Conservation (phyloP, 2,797 vertebrate species). For the Sparus aurata region DNA sequence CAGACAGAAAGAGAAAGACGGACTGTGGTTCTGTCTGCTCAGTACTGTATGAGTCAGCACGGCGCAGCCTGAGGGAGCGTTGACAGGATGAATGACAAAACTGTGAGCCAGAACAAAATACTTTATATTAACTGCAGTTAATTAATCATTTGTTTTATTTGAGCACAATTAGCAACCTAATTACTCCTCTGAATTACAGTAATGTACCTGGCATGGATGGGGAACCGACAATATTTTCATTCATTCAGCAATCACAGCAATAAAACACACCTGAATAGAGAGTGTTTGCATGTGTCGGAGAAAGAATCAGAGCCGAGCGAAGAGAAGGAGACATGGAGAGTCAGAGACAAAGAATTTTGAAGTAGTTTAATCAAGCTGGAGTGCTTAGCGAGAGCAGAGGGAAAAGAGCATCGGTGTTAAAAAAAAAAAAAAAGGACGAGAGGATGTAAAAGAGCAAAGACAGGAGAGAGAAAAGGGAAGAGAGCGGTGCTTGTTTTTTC, state of each 20-base stretch:
- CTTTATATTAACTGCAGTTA: constrained; percentile 42
- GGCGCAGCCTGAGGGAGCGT: constrained; percentile 33
- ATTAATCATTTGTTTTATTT: constrained; percentile 62
- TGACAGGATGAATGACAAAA: constrained; percentile 44
- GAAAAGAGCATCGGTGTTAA: constrained; percentile 48
- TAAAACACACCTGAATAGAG: constrained; percentile 17
- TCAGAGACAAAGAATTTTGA: constrained; percentile 49
- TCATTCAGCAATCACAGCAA: constrained; percentile 18
- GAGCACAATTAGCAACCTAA: constrained; percentile 50
- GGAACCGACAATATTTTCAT: constrained; percentile 9
- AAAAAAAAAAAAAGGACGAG: constrained; percentile 29
- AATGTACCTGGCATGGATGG: constrained; percentile 32
- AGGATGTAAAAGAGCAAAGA: constrained; percentile 73
- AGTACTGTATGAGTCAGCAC: constrained; percentile 48
- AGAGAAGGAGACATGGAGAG: constrained; percentile 29
- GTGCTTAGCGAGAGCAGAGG: constrained; percentile 30
- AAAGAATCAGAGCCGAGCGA: not conserved
- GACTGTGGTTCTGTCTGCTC: constrained; percentile 30
- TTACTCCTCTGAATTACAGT: constrained; percentile 48
- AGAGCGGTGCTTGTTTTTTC: constrained; percentile 62
- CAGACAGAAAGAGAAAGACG: not conserved
- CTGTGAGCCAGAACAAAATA: constrained; percentile 22
- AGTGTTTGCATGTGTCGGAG: constrained; percentile 14
- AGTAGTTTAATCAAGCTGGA: constrained; percentile 68
- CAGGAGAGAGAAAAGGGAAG: constrained; percentile 33